A percentile compares a stretch with the other conserved stretches of the same genome.
Conservation (phyloP, 2,888 invertebrate genomes). For the Spisula subtruncata region DNA sequence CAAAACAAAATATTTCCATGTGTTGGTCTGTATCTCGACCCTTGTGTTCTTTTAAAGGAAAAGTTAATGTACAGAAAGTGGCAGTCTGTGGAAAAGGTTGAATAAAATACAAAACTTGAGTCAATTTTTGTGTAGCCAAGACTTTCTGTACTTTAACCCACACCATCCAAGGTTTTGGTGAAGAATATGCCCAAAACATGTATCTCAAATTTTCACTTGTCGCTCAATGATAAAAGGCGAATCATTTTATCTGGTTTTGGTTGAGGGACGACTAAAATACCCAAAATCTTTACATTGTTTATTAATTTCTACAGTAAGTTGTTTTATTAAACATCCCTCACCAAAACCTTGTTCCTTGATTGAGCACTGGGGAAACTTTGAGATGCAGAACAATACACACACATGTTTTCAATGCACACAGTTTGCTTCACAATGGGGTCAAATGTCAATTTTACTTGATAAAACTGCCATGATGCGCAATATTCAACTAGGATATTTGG, state of each 20-base stretch:
- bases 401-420: background rate
- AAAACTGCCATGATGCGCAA: no score
- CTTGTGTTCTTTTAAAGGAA: conserved; percentile 34
- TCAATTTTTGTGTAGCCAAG: background rate
- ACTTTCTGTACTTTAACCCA: conserved; percentile 7
- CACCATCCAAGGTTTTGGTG: conserved; percentile 72
- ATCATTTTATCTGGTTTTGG: conserved; percentile 49
- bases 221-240: conserved; percentile 33
- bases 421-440: background rate
- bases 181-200: conserved; percentile 46
- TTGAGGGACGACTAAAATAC: conserved; percentile 47
- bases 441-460: no score
- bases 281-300: background rate
- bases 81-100: no score
- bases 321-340: conserved; percentile 31
- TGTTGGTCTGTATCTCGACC: conserved; percentile 55
- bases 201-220: conserved; percentile 69
- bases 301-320: background rate
- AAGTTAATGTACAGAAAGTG: conserved; percentile 24
- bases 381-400: conserved; percentile 48
- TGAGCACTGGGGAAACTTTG: conserved; percentile 54
- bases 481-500: no score
- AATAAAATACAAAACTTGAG: no score
- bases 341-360: conserved; percentile 44
- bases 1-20: conserved; percentile 42